Base-by-base conservation (phyloP, 2,113 vertebrate species). In the Tamias sibiricus region DNA sequence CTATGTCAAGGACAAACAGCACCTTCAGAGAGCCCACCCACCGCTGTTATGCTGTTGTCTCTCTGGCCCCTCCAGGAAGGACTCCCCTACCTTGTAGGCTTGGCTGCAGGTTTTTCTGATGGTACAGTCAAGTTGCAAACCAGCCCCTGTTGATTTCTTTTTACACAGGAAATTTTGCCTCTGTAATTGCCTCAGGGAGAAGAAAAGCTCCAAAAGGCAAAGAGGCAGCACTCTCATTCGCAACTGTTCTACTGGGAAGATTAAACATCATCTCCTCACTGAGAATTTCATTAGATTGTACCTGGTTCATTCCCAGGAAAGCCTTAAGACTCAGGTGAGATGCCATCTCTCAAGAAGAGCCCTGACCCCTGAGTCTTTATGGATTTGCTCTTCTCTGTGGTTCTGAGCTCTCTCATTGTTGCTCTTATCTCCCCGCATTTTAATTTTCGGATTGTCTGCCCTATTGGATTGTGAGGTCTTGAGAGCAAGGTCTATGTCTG, bases 121-220 rank as follows among this genome's bases (percentile, higher is more conserved):
- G 4, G 1, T 30, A 69, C 66, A 87, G 37, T 37, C 47, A 87
- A 87, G 75, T 26, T 90, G 82, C 75, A 96, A 97, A 74, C n/a
- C n/a, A 80, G 35, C 5, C 88, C 20, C 20, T 87, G 77, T 32
- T 32, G 37, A 83, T 92, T 93, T 52, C 62, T 62, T 86, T 40
- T 75, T 57, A 35, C 22, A 47, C 26, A 93, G 71, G 62, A 86
- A 91, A 84, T 79, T 95, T 89, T 93, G 64, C 52, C 94, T 91
- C 59, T 72, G 2, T 94, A 91, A 97, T 93, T 94, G 66, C 96
- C 71, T 96, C 72, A 28, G 94, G 93, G 82, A 84, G 17, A 79
- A 97, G 44, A 66, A 69, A 91, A 57, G 22, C 14, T 68, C 62
- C 57, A 57, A 89, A 93, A 87, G 19, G 80, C 62, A 84, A 90